Conservation (phyloP, 2,888 invertebrate species). For the Dryomyza anilis region DNA sequence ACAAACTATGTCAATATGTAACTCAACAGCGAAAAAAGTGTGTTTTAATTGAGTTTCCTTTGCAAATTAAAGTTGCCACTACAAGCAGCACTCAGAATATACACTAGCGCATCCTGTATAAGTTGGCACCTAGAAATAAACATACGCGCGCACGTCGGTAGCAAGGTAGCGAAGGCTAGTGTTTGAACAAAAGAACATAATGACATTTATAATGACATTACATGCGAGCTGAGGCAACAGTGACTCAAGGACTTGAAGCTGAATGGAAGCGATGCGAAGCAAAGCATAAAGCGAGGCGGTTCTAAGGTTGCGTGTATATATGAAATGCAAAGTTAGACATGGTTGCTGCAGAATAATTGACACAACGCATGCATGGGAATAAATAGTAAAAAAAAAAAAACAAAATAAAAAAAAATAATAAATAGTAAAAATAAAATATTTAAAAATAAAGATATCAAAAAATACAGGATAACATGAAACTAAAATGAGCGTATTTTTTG, state of each 20-base stretch:
- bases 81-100: not conserved
- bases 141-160: too few relatives aligned
- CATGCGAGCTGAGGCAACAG: not conserved
- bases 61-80: conserved; percentile 10
- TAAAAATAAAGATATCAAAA: not conserved
- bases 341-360: too few relatives aligned
- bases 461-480: not conserved
- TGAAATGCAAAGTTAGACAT: too few relatives aligned
- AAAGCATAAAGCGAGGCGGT: not conserved
- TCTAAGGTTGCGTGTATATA: too few relatives aligned
- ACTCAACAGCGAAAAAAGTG: not conserved
- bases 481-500: not conserved
- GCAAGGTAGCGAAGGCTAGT: not conserved
- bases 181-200: conserved; percentile 16
- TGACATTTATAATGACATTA: conserved; percentile 24
- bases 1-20: not conserved
- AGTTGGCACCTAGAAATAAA: conserved; percentile 13
- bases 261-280: conserved; percentile 6
- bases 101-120: conserved; percentile 11
- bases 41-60: not conserved
- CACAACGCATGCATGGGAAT: too few relatives aligned
- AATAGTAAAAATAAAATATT: too few relatives aligned
- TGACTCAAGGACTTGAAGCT: not conserved
- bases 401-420: not conserved
- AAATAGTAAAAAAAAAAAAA: not conserved